These are phyloP conservation scores for Oophaga sylvatica DNA, from an alignment of 2,797 vertebrate genomes.

Conservation along the genomic window DNA sequence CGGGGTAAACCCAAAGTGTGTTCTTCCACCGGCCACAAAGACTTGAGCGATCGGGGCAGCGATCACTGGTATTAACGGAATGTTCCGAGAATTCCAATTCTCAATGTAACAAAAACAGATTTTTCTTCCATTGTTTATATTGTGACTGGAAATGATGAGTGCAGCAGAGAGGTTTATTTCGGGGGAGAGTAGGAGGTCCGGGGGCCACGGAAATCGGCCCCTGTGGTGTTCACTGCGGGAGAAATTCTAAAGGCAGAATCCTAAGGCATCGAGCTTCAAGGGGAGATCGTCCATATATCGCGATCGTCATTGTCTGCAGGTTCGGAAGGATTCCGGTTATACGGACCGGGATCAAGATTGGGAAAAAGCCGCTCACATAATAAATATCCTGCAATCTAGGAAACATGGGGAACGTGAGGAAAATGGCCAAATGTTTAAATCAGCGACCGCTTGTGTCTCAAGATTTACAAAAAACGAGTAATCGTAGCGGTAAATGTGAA, in stretches of 20 bases:
- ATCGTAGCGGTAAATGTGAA: too few species aligned
- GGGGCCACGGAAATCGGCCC: background rate
- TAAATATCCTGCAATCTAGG: background rate
- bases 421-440: too few species aligned
- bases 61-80: background rate
- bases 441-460: too few species aligned
- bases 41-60: background rate
- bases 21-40: background rate
- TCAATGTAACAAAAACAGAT: background rate
- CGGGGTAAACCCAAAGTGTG: background rate
- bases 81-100: background rate
- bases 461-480: too few species aligned
- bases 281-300: too few species aligned
- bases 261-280: too few species aligned
- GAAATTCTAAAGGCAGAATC: too few species aligned
- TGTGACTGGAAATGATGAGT: background rate
- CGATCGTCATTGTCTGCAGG: background rate
- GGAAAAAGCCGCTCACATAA: background rate
- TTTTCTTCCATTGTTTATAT: constrained; percentile 10
- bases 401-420: background rate
- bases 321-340: background rate
- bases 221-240: background rate
- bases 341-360: background rate
- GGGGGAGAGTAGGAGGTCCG: background rate
- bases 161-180: background rate